Conservation (phyloP, 2,113 vertebrate genomes). For the Megaceryle torquata region DNA sequence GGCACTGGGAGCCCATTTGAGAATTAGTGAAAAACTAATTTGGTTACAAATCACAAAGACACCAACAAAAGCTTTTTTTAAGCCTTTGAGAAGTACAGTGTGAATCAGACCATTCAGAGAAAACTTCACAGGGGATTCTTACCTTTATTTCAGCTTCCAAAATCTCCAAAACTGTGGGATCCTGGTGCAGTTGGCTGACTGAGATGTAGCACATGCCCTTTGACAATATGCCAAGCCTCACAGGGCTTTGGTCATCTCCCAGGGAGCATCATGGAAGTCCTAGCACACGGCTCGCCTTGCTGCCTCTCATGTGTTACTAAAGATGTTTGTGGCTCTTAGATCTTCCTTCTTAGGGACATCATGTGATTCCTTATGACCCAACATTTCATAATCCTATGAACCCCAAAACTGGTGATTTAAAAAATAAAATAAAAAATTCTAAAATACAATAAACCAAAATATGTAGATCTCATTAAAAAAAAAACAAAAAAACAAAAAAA, state of each 20-base stretch:
- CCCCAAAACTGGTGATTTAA: background rate
- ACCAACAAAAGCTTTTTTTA: conserved; percentile 2
- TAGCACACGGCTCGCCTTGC: background rate
- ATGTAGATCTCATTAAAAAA: background rate
- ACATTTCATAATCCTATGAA: background rate
- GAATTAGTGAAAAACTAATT: conserved; percentile 47
- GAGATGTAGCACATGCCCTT: background rate
- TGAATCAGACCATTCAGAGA: background rate
- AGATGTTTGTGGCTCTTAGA: background rate
- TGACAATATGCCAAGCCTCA: background rate
- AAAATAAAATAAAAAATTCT: background rate
- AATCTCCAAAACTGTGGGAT: background rate
- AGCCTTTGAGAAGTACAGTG: background rate
- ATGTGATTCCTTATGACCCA: background rate
- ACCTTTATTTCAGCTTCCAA: background rate
- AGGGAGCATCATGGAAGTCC: background rate
- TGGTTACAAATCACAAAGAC: conserved; percentile 30
- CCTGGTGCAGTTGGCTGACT: background rate
- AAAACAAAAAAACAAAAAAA: no score
- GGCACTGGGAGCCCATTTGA: background rate
- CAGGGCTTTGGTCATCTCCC: background rate
- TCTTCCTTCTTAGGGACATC: background rate
- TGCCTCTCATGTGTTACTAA: background rate
- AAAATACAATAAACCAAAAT: no score
- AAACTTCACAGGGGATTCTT: background rate